Base-by-base conservation (phyloP, 2,113 vertebrate species). In the Crotalus horridus region DNA sequence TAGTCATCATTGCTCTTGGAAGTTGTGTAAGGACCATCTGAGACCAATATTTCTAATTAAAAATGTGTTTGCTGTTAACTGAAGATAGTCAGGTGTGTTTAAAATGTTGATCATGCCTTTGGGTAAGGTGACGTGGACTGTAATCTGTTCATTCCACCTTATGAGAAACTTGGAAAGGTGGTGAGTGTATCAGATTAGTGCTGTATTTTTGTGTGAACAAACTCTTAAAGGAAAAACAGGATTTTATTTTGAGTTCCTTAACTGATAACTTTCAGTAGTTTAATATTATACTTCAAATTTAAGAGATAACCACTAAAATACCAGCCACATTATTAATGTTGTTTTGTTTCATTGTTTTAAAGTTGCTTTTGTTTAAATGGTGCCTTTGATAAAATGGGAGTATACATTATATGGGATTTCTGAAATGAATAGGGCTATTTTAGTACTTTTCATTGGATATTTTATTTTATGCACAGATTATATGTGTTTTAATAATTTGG, bases 231-330 rank as follows among this genome's bases (percentile, higher is more conserved):
- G 91, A 74, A 74, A 93, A 10, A 90, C 89, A 74, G 46, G 61
- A 33, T 51, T 91, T 91, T 29, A 93, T 89, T 91, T 95, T 53
- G 85, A 90, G 55, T 43, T 43, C 87, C 20, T 90, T 89, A 87
- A 93, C 0, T 90, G 39, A 93, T 48, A 91, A 24, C 8, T 69
- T 93, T 23, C 2, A 90, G 26, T 48, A 92, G 59, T 92, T 93
- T 9, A 94, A 10, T 87, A 29, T 94, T 11, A 56, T 92, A 59
- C 91, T 91, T 90, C 91, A 96, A 54, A 89, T 93, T 93, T 89
- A 86, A 91, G 94, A 13, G 90, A n/a, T 64, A 93, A 58, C 29
- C 87, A 56, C 93, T 39, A 92, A 92, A 94, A 88, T 39, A n/a
- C 43, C 89, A 17, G 1, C 33, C n/a, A 90, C 85, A 54, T 90